These are phyloP conservation scores for Periphyllus acericola DNA, from an alignment of 2,888 invertebrate species.

Conservation along the genomic window DNA sequence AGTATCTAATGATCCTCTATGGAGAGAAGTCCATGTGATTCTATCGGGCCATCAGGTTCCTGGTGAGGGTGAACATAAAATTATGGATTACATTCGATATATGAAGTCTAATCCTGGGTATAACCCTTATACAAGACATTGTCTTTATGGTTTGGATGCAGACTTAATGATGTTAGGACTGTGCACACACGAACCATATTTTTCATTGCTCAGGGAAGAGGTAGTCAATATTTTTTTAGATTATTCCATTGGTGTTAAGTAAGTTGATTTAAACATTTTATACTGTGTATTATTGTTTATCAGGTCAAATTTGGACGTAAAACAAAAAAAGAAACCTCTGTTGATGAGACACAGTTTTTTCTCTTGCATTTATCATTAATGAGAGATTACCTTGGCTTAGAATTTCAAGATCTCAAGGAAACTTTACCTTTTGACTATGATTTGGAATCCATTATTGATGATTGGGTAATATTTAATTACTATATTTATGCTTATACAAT, in stretches of 20 bases:
- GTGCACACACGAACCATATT: conserved; percentile 95
- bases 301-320: conserved; percentile 81
- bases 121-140: conserved; percentile 92
- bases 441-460: conserved; percentile 92
- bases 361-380: conserved; percentile 91
- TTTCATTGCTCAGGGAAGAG: conserved; percentile 93
- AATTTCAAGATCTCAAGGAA: conserved; percentile 79
- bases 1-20: conserved; percentile 83
- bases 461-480: conserved; percentile 76
- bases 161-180: conserved; percentile 97
- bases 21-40: conserved; percentile 86
- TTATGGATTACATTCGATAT: conserved; percentile 97
- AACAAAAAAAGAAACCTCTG: conserved; percentile 68
- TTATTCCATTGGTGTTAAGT: not conserved
- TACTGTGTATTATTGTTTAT: not conserved
- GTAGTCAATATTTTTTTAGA: conserved; percentile 68
- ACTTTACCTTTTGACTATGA: conserved; percentile 79
- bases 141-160: conserved; percentile 96
- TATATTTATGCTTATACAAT: not conserved
- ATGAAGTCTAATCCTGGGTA: conserved; percentile 85
- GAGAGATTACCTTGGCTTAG: conserved; percentile 91
- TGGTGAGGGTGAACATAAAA: conserved; percentile 98
- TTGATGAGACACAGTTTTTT: conserved; percentile 92
- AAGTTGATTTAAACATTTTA: not conserved
- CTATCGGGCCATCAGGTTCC: conserved; percentile 93